These are phyloP conservation scores for Drosophila littoralis DNA, from an alignment of 1,140 invertebrate genomes.

Conservation along the genomic window DNA sequence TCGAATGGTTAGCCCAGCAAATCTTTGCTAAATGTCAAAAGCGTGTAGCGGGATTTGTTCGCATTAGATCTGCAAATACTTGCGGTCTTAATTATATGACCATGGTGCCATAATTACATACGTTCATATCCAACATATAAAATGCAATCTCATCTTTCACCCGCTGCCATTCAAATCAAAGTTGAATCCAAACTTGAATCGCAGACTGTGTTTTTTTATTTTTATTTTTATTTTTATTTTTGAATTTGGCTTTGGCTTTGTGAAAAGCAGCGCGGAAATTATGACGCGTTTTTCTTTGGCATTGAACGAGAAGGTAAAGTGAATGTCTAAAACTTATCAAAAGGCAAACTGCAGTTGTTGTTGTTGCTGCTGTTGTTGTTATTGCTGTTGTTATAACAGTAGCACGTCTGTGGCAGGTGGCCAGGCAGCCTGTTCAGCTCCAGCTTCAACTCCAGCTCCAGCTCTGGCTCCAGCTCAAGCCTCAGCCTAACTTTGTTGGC, in stretches of 20 bases:
- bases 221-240: background rate
- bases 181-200: conserved; percentile 20
- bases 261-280: conserved; percentile 63
- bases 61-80: conserved; percentile 6
- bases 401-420: conserved; percentile 40
- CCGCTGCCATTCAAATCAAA: conserved; percentile 35
- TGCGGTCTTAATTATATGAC: conserved; percentile 30
- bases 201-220: background rate
- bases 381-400: conserved; percentile 32
- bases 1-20: background rate
- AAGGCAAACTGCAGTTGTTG: conserved; percentile 42
- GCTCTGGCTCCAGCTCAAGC: background rate
- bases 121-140: conserved; percentile 14
- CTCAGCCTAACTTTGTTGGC: conserved; percentile 1
- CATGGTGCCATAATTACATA: conserved; percentile 6
- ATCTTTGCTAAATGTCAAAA: conserved; percentile 28
- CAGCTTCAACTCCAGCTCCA: background rate
- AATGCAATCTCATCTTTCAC: conserved; percentile 69
- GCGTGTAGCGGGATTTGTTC: background rate
- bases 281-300: conserved; percentile 67
- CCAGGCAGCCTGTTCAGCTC: conserved; percentile 13
- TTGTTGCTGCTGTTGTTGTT: conserved; percentile 23
- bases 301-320: conserved; percentile 64
- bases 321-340: conserved; percentile 54
- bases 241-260: background rate